Conservation (phyloP, 2,888 invertebrate genomes). For the Agrochola lota region DNA sequence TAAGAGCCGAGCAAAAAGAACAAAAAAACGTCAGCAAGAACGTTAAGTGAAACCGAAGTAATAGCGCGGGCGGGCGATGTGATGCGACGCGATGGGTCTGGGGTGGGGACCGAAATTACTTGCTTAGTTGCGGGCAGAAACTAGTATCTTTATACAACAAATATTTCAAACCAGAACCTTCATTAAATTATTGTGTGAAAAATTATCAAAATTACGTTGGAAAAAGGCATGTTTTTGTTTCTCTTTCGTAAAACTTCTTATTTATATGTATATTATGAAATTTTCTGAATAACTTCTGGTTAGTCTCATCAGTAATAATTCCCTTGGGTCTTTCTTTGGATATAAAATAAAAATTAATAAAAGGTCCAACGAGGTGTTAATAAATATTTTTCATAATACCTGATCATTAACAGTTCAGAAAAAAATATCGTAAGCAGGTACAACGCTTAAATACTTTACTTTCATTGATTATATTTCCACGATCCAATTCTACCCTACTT, state of each 20-base stretch:
- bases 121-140: no score
- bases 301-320: background rate
- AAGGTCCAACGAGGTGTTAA: background rate
- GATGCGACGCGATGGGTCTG: no score
- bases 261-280: background rate
- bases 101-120: no score
- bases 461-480: slow-evolving; percentile 18
- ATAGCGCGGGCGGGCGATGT: no score
- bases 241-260: background rate
- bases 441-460: background rate
- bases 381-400: background rate
- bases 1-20: no score
- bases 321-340: background rate
- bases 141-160: background rate
- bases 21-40: no score
- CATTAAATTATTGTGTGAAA: background rate
- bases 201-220: background rate
- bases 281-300: background rate
- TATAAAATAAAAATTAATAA: background rate
- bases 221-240: background rate
- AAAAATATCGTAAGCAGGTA: background rate
- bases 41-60: no score
- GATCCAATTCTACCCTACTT: slow-evolving; percentile 17
- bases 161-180: slow-evolving; percentile 1
- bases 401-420: background rate